A percentile compares a stretch with the other conserved stretches of the same genome.
These are phyloP conservation scores for Rambutsinella grinnellia DNA, from an alignment of 2,888 invertebrate species.

Conservation along the genomic window DNA sequence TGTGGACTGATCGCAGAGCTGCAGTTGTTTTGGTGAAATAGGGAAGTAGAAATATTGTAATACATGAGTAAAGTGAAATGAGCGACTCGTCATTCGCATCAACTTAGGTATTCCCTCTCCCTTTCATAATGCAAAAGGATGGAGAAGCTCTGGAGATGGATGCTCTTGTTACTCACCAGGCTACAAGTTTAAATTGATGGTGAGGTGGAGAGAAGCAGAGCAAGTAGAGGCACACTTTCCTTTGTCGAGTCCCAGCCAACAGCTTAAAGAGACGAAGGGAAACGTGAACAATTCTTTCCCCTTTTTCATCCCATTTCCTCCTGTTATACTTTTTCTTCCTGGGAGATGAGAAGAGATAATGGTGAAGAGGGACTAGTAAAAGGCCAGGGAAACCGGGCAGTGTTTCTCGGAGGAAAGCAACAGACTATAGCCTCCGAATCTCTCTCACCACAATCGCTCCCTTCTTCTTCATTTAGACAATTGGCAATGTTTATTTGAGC, in stretches of 20 bases:
- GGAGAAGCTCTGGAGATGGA: too few species aligned
- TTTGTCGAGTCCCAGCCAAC: not conserved
- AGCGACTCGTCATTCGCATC: not conserved
- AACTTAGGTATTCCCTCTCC: slow-evolving; percentile 4
- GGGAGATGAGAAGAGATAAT: slow-evolving; percentile 2
- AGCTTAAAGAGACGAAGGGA: not conserved
- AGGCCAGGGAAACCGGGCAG: not conserved
- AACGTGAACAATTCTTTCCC: not conserved
- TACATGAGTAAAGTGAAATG: slow-evolving; percentile 22
- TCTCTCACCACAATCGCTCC: slow-evolving; percentile 1
- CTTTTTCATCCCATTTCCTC: slow-evolving; percentile 2
- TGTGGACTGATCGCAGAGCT: too few species aligned
- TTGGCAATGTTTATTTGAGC: not conserved
- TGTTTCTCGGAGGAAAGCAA: not conserved
- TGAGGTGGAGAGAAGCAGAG: not conserved
- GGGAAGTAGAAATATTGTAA: not conserved
- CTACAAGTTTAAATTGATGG: too few species aligned
- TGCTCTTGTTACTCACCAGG: too few species aligned
- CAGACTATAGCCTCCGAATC: not conserved
- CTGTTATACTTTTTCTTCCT: not conserved
- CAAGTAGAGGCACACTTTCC: not conserved
- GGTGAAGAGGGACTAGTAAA: not conserved
- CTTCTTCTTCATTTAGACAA: slow-evolving; percentile 10
- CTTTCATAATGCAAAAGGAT: slow-evolving; percentile 9
- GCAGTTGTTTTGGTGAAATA: too few species aligned